Evolutionary conservation across 1,140 invertebrate genomes (phyloP).

Genomic region (Apis laboriosa): DNA sequence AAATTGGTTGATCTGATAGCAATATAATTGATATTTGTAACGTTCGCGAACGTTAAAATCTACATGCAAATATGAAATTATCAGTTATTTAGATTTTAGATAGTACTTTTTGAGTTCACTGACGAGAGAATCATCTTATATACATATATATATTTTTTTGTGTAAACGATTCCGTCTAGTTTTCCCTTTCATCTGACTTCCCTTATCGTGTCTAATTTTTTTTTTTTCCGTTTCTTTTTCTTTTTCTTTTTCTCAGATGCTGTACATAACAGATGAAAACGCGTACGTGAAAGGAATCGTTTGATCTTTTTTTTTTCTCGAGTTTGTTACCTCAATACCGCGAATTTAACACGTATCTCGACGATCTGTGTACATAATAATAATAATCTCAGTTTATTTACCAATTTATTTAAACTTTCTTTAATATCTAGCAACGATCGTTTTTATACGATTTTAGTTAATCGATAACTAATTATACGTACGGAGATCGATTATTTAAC

Average conservation of each 20-base stretch:
- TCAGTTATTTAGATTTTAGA: no score
- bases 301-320: not conserved
- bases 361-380: not conserved
- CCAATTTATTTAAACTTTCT: not conserved
- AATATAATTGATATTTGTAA: no score
- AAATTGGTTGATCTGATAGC: no score
- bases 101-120: no score
- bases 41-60: no score
- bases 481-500: no score
- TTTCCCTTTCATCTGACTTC: not conserved
- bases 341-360: not conserved
- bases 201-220: no score
- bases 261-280: constrained; percentile 5
- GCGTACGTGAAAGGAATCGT: not conserved
- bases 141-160: no score
- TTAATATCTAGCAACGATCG: not conserved
- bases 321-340: not conserved
- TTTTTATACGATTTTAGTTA: not conserved
- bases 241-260: not conserved
- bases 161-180: not conserved
- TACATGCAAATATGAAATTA: no score
- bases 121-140: no score
- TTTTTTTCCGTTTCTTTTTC: not conserved
- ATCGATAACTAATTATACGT: not conserved
- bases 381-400: not conserved